A percentile compares a stretch with the other conserved stretches of the same genome.
Conservation (phyloP, 64 coral and sea anemone species). For the Montipora foliosa region DNA sequence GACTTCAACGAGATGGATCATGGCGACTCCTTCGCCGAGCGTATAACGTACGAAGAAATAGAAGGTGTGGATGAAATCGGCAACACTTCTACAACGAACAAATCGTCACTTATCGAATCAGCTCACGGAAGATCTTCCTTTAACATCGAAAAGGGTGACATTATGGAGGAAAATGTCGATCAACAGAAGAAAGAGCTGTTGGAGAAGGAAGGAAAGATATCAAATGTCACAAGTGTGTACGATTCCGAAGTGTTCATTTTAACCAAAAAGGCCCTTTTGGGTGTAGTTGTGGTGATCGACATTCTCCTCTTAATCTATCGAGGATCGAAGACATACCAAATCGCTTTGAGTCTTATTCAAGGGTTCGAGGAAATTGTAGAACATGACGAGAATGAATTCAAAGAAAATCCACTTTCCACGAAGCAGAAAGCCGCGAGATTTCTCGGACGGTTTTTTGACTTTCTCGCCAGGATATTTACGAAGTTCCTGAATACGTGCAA, state of each 20-base stretch:
- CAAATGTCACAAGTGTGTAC: slow-evolving; percentile 54
- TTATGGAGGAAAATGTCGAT: slow-evolving; percentile 75
- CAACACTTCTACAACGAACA: slow-evolving; percentile 47
- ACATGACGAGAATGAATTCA: slow-evolving; percentile 64
- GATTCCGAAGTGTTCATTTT: slow-evolving; percentile 59
- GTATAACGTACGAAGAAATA: slow-evolving; percentile 50
- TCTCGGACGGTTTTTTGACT: slow-evolving; percentile 26
- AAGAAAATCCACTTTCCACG: background rate
- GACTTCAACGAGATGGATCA: background rate
- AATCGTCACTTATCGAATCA: slow-evolving; percentile 61
- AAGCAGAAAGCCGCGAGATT: slow-evolving; percentile 35
- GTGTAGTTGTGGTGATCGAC: slow-evolving; percentile 67
- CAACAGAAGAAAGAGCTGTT: slow-evolving; percentile 60
- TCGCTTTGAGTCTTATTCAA: slow-evolving; percentile 61
- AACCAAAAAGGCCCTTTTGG: slow-evolving; percentile 52
- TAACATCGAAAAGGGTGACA: slow-evolving; percentile 77
- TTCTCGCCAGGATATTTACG: slow-evolving; percentile 42
- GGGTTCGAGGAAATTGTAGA: slow-evolving; percentile 79
- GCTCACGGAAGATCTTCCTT: slow-evolving; percentile 17
- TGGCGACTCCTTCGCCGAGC: slow-evolving; percentile 37
- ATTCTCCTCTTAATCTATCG: slow-evolving; percentile 80
- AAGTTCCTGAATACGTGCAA: slow-evolving; percentile 62
- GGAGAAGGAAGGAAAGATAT: slow-evolving; percentile 49
- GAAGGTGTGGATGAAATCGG: slow-evolving; percentile 16
- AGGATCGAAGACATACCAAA: slow-evolving; percentile 69